phyloP scores from a whole-genome alignment of 1,140 invertebrate genomes.

The Drosophila erecta region DNA sequence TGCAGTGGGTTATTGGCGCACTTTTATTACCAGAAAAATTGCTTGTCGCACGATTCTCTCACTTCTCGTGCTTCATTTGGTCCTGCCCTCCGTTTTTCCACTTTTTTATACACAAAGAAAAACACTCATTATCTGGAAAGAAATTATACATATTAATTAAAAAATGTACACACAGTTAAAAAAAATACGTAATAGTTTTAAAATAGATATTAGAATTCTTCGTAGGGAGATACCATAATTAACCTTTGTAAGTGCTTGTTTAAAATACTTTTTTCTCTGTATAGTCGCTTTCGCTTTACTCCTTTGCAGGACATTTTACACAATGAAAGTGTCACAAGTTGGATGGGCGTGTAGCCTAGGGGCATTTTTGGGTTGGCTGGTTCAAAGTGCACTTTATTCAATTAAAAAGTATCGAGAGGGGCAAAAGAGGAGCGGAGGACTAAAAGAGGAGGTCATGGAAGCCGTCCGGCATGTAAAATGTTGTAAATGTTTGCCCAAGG shows the following conservation, averaged over 20 bases:
- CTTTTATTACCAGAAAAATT: conserved; percentile 64
- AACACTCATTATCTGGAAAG: no score
- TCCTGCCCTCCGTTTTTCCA: background rate
- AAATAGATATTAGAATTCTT: no score
- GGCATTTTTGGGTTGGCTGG: conserved; percentile 26
- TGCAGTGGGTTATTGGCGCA: conserved; percentile 80
- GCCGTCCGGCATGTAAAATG: conserved; percentile 50
- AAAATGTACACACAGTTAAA: no score
- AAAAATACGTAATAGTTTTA: no score
- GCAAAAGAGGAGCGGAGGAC: background rate
- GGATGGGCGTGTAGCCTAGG: conserved; percentile 23
- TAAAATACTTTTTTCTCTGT: no score
- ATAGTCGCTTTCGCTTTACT: conserved; percentile 11
- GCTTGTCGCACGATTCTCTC: conserved; percentile 48
- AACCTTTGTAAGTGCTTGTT: no score
- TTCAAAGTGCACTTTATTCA: conserved; percentile 78
- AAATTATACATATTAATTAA: no score
- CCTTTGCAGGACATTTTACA: conserved; percentile 49
- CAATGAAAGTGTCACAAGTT: conserved; percentile 80
- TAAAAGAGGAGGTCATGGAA: conserved; percentile 11
- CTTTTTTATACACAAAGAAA: conserved; percentile 3
- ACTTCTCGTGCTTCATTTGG: conserved; percentile 35
- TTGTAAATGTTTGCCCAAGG: conserved; percentile 71
- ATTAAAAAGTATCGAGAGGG: conserved; percentile 65
- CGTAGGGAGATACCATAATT: no score